Evolutionary conservation across 2,888 invertebrate species (phyloP), one percentile per base, ranked within the genome.

Genomic region (Arrhopalites spinosus): DNA sequence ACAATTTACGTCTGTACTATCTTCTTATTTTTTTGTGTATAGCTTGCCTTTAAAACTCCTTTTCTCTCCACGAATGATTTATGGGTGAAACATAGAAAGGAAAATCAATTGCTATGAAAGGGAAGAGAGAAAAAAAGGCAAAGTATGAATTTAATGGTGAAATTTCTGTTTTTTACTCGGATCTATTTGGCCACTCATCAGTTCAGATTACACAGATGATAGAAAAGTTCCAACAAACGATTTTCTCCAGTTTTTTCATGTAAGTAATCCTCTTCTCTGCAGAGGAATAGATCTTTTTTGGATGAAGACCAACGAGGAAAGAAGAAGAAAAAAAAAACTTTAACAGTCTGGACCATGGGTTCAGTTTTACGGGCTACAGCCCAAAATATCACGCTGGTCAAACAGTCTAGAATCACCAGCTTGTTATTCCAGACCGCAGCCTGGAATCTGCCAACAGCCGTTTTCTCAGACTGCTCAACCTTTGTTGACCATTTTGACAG

Each of bases 291-390:
- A 73, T 70, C 70, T 64, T 75, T 56, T 59, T 73, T 75, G 72
- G 75, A 72, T 73, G 73, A 73, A 74, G 70, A 66, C 71, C 71
- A 72, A 72, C 30, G 73, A 47, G 77, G 56, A 76, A 78, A 79
- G 79, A 80, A 78, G 77, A 78, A 63, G 59, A 79, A 79, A 80
- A 78, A 77, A 78, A 63, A 53, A n/a, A n/a, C n/a, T n/a, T n/a
- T n/a, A n/a, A n/a, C n/a, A n/a, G n/a, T n/a, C n/a, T n/a, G n/a
- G n/a, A n/a, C n/a, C n/a, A n/a, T n/a, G n/a, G n/a, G n/a, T n/a
- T n/a, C n/a, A n/a, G n/a, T n/a, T n/a, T n/a, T n/a, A n/a, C n/a
- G n/a, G n/a, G n/a, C n/a, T n/a, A n/a, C n/a, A n/a, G n/a, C n/a
- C n/a, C n/a, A n/a, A n/a, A n/a, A n/a, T n/a, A n/a, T n/a, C n/a